A percentile compares a stretch with the other conserved stretches of the same genome.
phyloP scores from a whole-genome alignment of 2,797 vertebrate genomes.

The Distichodus sexfasciatus region DNA sequence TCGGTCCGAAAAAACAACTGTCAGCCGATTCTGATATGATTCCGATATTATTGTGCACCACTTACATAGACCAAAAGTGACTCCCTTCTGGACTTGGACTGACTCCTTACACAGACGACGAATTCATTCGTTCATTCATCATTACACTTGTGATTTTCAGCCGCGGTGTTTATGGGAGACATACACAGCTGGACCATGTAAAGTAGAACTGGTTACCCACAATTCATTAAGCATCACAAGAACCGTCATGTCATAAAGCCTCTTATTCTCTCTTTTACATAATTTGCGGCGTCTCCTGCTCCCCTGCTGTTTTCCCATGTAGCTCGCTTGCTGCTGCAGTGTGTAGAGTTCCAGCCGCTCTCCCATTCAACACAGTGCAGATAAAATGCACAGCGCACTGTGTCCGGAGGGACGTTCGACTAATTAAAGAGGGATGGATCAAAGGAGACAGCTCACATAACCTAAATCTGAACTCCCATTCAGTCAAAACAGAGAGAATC shows the following conservation, averaged over 20 bases:
- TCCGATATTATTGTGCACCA: no score
- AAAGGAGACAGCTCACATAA: not conserved
- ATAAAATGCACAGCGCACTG: not conserved
- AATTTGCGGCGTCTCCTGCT: not conserved
- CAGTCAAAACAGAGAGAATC: not conserved
- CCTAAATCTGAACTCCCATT: not conserved
- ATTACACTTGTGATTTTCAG: no score
- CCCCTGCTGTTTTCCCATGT: not conserved
- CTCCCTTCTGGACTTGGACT: no score
- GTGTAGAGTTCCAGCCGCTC: not conserved
- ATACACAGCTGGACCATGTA: not conserved
- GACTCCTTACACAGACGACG: no score
- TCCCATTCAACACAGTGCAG: not conserved
- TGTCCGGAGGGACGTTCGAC: not conserved
- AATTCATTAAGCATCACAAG: not conserved
- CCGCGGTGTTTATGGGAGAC: no score
- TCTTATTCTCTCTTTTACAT: not conserved
- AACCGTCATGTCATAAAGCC: no score
- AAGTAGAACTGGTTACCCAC: not conserved
- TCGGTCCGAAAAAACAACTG: no score
- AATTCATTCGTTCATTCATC: no score
- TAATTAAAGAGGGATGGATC: slow-evolving; percentile 10
- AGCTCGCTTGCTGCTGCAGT: not conserved
- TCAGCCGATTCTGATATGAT: no score
- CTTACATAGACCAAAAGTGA: no score